phyloP scores from a whole-genome alignment of 2,888 invertebrate genomes.

The Dryomyza anilis region DNA sequence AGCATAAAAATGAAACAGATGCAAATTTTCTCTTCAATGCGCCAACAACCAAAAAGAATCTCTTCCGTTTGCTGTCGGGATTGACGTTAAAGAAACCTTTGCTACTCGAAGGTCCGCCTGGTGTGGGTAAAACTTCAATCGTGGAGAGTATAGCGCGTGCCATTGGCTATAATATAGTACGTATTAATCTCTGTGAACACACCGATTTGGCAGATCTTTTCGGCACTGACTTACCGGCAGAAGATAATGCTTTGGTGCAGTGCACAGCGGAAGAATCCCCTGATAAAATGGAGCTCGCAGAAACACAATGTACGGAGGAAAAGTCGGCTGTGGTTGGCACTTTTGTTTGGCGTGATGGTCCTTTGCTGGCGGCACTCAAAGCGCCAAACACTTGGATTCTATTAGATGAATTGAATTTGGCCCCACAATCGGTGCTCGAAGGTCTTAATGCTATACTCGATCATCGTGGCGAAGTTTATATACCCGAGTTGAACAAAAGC shows the following conservation, averaged over 20 bases:
- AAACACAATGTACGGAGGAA: not conserved
- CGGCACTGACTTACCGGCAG: conserved; percentile 95
- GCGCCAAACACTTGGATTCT: conserved; percentile 91
- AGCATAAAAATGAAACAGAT: conserved; percentile 35
- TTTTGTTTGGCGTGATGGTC: conserved; percentile 97
- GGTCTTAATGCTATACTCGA: conserved; percentile 98
- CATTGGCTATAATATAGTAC: conserved; percentile 81
- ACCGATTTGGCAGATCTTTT: conserved; percentile 98
- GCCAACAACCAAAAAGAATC: conserved; percentile 80
- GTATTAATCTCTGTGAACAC: conserved; percentile 98
- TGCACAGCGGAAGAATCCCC: conserved; percentile 13
- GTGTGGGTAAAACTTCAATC: conserved; percentile 97
- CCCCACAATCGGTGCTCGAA: conserved; percentile 97
- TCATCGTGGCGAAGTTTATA: conserved; percentile 93
- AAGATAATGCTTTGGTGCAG: conserved; percentile 67
- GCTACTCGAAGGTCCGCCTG: conserved; percentile 95
- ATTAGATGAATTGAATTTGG: conserved; percentile 96
- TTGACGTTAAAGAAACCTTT: conserved; percentile 91
- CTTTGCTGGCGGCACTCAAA: conserved; percentile 89
- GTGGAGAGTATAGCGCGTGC: conserved; percentile 87
- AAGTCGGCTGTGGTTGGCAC: conserved; percentile 68
- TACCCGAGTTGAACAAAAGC: conserved; percentile 89
- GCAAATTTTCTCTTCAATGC: conserved; percentile 74
- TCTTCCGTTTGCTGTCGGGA: conserved; percentile 82
- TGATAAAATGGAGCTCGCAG: conserved; percentile 45